These are phyloP conservation scores for Syngnathus typhle DNA, from an alignment of 2,113 vertebrate genomes.

Conservation along the genomic window DNA sequence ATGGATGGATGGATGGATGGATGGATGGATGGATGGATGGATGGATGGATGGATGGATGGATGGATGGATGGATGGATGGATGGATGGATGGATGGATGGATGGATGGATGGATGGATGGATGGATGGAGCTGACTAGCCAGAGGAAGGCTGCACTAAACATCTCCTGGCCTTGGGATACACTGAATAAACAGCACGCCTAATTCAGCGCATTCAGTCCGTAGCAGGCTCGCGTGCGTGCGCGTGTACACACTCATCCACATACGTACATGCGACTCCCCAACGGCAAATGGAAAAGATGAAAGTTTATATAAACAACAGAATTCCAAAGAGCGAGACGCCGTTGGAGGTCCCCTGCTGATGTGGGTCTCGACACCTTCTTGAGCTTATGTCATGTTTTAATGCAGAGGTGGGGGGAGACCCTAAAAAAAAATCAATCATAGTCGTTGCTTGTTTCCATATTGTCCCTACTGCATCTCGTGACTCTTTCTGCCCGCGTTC, in stretches of 20 bases:
- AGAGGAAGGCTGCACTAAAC: constrained; percentile 78
- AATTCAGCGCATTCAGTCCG: constrained; percentile 50
- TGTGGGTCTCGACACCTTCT: constrained; percentile 16
- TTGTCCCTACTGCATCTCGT: constrained; percentile 36
- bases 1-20: constrained; percentile 53
- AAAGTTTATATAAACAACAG: constrained; percentile 81
- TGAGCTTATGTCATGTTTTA: not conserved
- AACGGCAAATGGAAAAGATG: constrained; percentile 80
- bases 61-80: constrained; percentile 52
- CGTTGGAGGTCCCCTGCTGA: constrained; percentile 70
- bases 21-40: constrained; percentile 52
- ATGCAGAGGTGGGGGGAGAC: not conserved
- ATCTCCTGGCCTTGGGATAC: constrained; percentile 74
- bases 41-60: constrained; percentile 53
- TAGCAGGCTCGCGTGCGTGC: constrained; percentile 48
- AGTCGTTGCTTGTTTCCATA: constrained; percentile 7
- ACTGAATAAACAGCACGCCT: constrained; percentile 74
- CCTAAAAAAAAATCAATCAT: too few relatives aligned
- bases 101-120: constrained; percentile 52
- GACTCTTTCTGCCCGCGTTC: constrained; percentile 55
- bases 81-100: constrained; percentile 53
- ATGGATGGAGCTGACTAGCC: constrained; percentile 56
- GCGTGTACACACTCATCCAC: constrained; percentile 19
- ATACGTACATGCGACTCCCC: constrained; percentile 51
- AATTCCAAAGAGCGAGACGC: constrained; percentile 74